Conservation (phyloP, 1,140 invertebrate genomes). For the Drosophila gunungcola region DNA sequence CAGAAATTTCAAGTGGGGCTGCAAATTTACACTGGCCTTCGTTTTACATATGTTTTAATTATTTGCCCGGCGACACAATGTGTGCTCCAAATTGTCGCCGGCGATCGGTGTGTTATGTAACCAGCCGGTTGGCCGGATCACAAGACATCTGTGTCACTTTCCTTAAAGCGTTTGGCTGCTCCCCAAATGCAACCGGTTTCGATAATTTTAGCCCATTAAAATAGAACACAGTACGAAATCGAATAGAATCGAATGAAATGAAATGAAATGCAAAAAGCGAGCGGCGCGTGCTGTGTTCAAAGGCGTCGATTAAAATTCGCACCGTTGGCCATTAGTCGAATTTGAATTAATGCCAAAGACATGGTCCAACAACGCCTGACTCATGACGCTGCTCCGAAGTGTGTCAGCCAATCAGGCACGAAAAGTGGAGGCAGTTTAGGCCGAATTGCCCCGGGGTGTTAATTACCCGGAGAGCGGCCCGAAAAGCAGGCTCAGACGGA, state of each 20-base stretch:
- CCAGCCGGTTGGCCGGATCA: slow-evolving; percentile 42
- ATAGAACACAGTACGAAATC: slow-evolving; percentile 53
- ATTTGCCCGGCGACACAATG: slow-evolving; percentile 31
- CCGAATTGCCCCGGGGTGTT: slow-evolving; percentile 65
- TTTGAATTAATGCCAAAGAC: slow-evolving; percentile 16
- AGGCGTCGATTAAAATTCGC: slow-evolving; percentile 73
- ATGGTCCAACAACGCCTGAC: slow-evolving; percentile 50
- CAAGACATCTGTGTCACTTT: slow-evolving; percentile 51
- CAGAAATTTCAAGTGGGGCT: slow-evolving; percentile 44
- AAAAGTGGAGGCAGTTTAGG: slow-evolving; percentile 22
- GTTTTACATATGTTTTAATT: slow-evolving; percentile 54
- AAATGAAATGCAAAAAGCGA: slow-evolving; percentile 35
- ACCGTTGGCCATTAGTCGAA: slow-evolving; percentile 63
- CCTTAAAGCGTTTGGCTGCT: slow-evolving; percentile 15
- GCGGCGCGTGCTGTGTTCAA: slow-evolving; percentile 72
- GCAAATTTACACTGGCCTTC: slow-evolving; percentile 44
- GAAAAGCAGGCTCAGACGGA: slow-evolving; percentile 42
- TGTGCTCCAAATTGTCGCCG: slow-evolving; percentile 46
- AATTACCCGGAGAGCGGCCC: slow-evolving; percentile 47
- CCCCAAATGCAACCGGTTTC: slow-evolving; percentile 34
- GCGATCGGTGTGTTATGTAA: slow-evolving; percentile 46
- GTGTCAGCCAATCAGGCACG: slow-evolving; percentile 45
- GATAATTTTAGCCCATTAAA: slow-evolving; percentile 40
- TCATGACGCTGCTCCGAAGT: slow-evolving; percentile 57
- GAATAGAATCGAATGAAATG: background rate